Percentiles rank a stretch among this genome's conserved stretches.
Evolutionary conservation across 53 echinoderm and acorn worm species (phyloP).

Genomic region (Holothuria leucospilota): DNA sequence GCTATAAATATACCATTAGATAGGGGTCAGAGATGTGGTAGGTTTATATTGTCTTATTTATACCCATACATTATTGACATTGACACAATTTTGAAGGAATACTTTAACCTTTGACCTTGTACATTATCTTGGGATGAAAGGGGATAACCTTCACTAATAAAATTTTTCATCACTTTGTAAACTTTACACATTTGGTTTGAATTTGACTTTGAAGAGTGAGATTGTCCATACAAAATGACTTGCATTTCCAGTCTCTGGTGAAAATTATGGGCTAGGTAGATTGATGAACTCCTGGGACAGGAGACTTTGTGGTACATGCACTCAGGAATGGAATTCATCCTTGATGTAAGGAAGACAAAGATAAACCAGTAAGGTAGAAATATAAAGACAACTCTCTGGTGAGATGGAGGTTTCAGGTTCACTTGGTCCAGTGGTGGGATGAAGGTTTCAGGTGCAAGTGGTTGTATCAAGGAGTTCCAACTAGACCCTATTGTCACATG

Average conservation of each 20-base stretch:
- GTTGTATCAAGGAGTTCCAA: too few species aligned
- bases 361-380: too few species aligned
- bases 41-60: constrained; percentile 1
- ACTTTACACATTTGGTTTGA: constrained; percentile 27
- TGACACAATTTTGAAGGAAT: constrained; percentile 1
- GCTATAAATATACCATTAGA: neutral
- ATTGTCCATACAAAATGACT: constrained; percentile 13
- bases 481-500: too few species aligned
- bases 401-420: too few species aligned
- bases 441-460: too few species aligned
- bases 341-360: too few species aligned
- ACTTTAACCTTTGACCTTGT: constrained; percentile 1
- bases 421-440: too few species aligned
- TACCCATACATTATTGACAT: neutral
- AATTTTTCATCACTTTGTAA: constrained; percentile 6
- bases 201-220: constrained; percentile 7
- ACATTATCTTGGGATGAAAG: constrained; percentile 27
- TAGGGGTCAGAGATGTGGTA: too few species aligned
- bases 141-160: constrained; percentile 24
- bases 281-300: too few species aligned
- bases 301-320: too few species aligned
- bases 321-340: too few species aligned
- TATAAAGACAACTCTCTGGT: too few species aligned
- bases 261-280: neutral
- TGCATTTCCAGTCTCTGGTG: neutral